These are phyloP conservation scores for Germaria angustata DNA, from an alignment of 2,888 invertebrate species.

Conservation along the genomic window DNA sequence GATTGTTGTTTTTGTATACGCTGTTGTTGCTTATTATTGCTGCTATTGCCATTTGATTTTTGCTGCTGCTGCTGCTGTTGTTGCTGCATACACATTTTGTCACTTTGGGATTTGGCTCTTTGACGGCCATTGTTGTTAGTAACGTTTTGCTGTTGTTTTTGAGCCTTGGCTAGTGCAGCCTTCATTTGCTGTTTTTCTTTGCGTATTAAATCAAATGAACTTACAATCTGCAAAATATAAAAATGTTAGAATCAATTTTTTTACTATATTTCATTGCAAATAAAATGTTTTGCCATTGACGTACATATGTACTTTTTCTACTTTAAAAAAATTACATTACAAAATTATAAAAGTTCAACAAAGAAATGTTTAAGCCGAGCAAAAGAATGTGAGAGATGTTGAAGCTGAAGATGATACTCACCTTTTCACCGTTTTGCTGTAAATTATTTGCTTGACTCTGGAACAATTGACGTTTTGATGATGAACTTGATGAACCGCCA, in stretches of 20 bases:
- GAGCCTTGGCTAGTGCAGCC: constrained; percentile 65
- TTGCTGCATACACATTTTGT: constrained; percentile 69
- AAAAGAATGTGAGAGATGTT: too few relatives aligned
- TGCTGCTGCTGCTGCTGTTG: constrained; percentile 66
- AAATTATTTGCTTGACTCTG: constrained; percentile 77
- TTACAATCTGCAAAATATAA: constrained; percentile 71
- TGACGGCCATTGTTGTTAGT: constrained; percentile 66
- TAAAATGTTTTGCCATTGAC: too few relatives aligned
- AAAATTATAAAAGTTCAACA: too few relatives aligned
- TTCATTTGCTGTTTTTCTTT: constrained; percentile 76
- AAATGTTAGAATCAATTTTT: not conserved
- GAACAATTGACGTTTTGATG: constrained; percentile 77
- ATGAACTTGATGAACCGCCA: constrained; percentile 46
- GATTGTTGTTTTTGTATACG: constrained; percentile 69
- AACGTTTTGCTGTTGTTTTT: constrained; percentile 69
- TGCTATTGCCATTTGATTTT: constrained; percentile 47
- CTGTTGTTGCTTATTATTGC: constrained; percentile 62
- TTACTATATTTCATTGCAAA: too few relatives aligned
- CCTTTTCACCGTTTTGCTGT: constrained; percentile 73
- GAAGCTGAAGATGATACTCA: too few relatives aligned
- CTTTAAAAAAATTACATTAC: too few relatives aligned
- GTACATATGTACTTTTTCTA: too few relatives aligned
- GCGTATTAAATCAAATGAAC: constrained; percentile 77
- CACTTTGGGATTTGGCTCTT: constrained; percentile 75
- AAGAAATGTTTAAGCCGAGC: too few relatives aligned